A percentile compares a stretch with the other conserved stretches of the same genome.
These are phyloP conservation scores for Pachyramphus minor DNA, from an alignment of 2,113 vertebrate species.

Conservation along the genomic window DNA sequence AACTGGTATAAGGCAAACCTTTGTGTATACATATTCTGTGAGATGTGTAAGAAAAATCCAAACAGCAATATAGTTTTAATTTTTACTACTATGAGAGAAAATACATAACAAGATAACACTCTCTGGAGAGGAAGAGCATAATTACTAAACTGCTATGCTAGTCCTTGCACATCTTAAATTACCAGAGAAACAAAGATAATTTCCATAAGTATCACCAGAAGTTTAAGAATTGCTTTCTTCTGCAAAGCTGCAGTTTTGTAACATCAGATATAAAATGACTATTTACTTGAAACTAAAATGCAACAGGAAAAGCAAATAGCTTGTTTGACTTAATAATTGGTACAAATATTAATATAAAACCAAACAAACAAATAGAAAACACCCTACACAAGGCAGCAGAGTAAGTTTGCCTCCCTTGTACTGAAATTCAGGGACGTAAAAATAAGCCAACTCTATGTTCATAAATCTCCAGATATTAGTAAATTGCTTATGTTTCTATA, in stretches of 20 bases:
- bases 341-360: neutral
- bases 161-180: neutral
- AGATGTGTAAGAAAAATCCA: neutral
- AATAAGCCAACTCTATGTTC: neutral
- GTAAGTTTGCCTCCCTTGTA: neutral
- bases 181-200: neutral
- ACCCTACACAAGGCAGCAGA: neutral
- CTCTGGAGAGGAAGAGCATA: neutral
- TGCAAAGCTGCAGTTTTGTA: neutral
- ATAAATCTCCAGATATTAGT: neutral
- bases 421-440: neutral
- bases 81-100: neutral
- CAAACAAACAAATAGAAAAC: constrained; percentile 28
- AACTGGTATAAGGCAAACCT: neutral
- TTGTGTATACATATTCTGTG: neutral
- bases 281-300: neutral
- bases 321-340: neutral
- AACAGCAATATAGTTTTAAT: neutral
- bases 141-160: neutral
- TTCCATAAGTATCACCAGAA: neutral
- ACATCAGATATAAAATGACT: neutral
- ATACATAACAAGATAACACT: neutral
- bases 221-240: neutral
- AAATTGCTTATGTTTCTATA: neutral
- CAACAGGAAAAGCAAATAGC: neutral